Percentiles rank a stretch among this genome's conserved stretches.
phyloP scores from a whole-genome alignment of 2,797 vertebrate species.

The Cynodonichthys magdalenae region DNA sequence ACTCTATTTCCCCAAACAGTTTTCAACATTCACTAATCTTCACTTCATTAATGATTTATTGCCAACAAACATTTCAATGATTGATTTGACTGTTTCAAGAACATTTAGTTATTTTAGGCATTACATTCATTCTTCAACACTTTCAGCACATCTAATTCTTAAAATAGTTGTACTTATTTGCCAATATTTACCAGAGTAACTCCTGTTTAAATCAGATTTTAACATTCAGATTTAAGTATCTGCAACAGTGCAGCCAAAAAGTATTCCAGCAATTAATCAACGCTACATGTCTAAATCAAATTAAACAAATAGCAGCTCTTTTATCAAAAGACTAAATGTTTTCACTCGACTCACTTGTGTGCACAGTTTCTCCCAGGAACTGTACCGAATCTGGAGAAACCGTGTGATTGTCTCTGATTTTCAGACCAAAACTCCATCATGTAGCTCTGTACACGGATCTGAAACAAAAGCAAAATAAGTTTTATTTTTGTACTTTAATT shows the following conservation, averaged over 20 bases:
- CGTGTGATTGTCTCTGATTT: slow-evolving; percentile 59
- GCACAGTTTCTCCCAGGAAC: slow-evolving; percentile 69
- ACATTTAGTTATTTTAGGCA: too few relatives aligned
- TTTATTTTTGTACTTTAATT: background rate
- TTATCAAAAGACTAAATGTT: background rate
- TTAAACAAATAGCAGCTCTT: background rate
- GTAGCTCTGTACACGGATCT: slow-evolving; percentile 44
- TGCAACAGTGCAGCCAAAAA: too few relatives aligned
- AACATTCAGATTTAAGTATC: too few relatives aligned
- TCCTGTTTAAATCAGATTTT: too few relatives aligned
- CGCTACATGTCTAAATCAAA: background rate
- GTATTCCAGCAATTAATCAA: too few relatives aligned
- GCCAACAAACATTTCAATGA: too few relatives aligned
- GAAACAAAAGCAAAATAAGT: slow-evolving; percentile 13
- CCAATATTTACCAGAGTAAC: too few relatives aligned
- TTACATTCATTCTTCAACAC: too few relatives aligned
- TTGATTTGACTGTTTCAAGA: too few relatives aligned
- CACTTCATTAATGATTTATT: background rate
- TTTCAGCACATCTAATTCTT: too few relatives aligned
- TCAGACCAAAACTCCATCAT: slow-evolving; percentile 78
- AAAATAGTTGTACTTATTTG: too few relatives aligned
- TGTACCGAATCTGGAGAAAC: slow-evolving; percentile 69
- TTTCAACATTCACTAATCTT: background rate
- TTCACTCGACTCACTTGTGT: slow-evolving; percentile 66
- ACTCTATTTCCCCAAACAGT: too few relatives aligned